Evolutionary conservation across 2,888 invertebrate species (phyloP), one percentile per base, ranked within the genome.

Genomic region (Argyra leucocephala): DNA sequence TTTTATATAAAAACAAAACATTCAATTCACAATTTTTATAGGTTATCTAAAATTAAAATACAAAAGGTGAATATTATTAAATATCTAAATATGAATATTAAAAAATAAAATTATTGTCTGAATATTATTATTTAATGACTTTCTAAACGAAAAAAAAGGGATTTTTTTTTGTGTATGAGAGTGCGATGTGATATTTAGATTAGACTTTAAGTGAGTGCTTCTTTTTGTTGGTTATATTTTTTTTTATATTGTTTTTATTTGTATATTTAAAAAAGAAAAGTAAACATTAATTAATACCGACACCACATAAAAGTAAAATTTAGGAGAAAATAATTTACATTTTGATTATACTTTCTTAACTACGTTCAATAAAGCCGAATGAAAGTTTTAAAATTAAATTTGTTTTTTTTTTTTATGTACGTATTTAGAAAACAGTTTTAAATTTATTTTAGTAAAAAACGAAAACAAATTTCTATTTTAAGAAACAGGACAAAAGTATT

Each of bases 101-200:
- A 48, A 15, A 48, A 48, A 18, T 12, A 48, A 48, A 18, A 48
- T 18, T 48, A 18, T 9, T 37, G 12, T 37, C 15, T 9, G 2
- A 48, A 48, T 18, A 5, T 48, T 18, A 5, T 48, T 12, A 48
- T 48, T 48, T 48, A 48, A 48, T 48, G 18, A 48, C 18, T 48
- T 48, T 48, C 18, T 48, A n/a, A 18, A 18, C n/a, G 2, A 48
- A 48, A 48, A 18, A 18, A 12, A 48, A 3, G 5, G 18, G n/a
- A n/a, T n/a, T n/a, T n/a, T 18, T 15, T 48, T 48, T 48, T 1
- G 48, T 48, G 48, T 48, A 48, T 48, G 48, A 48, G 48, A 48
- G 48, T 48, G 48, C 48, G 48, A 48, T 48, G 48, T 48, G 48
- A 48, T 48, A 48, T 48, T 48, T 48, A 48, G 15, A 48, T 48